phyloP scores from a whole-genome alignment of 2,888 invertebrate genomes.

The Tolmerus cingulatus region DNA sequence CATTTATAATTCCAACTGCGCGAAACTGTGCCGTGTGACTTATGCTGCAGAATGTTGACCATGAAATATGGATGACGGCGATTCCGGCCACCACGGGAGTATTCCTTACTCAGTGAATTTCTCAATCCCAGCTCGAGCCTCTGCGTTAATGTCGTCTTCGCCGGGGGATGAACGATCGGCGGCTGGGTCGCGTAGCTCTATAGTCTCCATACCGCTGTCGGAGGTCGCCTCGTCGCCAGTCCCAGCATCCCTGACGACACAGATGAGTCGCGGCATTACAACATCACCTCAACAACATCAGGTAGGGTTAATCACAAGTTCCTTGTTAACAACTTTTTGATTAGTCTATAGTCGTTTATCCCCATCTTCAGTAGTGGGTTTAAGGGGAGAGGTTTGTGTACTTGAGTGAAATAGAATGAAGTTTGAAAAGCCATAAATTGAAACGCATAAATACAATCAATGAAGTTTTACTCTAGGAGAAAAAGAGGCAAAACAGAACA shows the following conservation, averaged over 20 bases:
- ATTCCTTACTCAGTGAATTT: conserved; percentile 32
- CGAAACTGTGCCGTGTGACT: not conserved
- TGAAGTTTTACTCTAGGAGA: no score
- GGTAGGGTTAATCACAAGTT: not conserved
- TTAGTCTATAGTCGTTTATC: no score
- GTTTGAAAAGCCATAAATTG: no score
- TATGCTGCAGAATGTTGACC: conserved; percentile 30
- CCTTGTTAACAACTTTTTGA: no score
- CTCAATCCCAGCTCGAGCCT: conserved; percentile 8
- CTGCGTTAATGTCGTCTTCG: conserved; percentile 45
- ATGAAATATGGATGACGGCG: conserved; percentile 48
- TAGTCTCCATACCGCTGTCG: conserved; percentile 45
- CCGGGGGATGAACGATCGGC: conserved; percentile 47
- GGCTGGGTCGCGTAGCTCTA: conserved; percentile 48
- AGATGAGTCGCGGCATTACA: not conserved
- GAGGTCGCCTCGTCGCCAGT: conserved; percentile 37
- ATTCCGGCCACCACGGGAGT: conserved; percentile 40
- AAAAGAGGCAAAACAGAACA: no score
- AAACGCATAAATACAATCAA: no score
- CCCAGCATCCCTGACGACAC: conserved; percentile 31
- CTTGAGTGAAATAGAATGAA: no score
- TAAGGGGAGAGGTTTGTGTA: no score
- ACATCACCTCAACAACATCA: conserved; percentile 37
- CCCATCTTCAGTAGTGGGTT: no score
- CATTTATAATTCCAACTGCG: not conserved